phyloP scores from a whole-genome alignment of 2,797 vertebrate species.

The Cyclopterus lumpus region DNA sequence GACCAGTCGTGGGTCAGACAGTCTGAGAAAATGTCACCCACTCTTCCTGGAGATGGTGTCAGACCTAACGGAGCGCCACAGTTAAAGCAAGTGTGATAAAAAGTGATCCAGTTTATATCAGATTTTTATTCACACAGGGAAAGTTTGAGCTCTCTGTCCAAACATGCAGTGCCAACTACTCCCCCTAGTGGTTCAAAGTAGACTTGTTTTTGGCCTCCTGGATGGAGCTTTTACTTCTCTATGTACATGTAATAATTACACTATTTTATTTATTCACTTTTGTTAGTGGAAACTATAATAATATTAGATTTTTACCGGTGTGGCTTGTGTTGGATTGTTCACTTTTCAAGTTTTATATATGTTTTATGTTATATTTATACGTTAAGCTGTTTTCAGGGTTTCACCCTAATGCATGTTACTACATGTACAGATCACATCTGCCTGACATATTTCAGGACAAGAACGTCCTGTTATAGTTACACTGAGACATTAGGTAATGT shows the following conservation, averaged over 20 bases:
- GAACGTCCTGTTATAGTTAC: background rate
- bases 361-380: background rate
- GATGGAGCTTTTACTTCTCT: background rate
- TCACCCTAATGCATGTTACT: background rate
- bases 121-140: constrained; percentile 7
- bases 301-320: background rate
- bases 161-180: constrained; percentile 10
- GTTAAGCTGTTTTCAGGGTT: background rate
- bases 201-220: background rate
- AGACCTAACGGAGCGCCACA: constrained; percentile 19
- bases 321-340: background rate
- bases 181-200: constrained; percentile 59
- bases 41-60: constrained; percentile 31
- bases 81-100: constrained; percentile 16
- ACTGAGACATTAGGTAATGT: background rate
- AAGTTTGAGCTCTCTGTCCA: constrained; percentile 10
- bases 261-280: background rate
- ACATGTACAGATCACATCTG: background rate
- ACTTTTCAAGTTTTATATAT: background rate
- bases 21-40: constrained; percentile 32
- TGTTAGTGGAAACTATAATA: background rate
- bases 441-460: background rate
- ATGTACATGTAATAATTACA: background rate
- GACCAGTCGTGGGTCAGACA: constrained; percentile 61
- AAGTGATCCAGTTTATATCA: constrained; percentile 24